Evolutionary conservation across 2,797 vertebrate species (phyloP).

Genomic region (Pseudomugil gertrudae): DNA sequence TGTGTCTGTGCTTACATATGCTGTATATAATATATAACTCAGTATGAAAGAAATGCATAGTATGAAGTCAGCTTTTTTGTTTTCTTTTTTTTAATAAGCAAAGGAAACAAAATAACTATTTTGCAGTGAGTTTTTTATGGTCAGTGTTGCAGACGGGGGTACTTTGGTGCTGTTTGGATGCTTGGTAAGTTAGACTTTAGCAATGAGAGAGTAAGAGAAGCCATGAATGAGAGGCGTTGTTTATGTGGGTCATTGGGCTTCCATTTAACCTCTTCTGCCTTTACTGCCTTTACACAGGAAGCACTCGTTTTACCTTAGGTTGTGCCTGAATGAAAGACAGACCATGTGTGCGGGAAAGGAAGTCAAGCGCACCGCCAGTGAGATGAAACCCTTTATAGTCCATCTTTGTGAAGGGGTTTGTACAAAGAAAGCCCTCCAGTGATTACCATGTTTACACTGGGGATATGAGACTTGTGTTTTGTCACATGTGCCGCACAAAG

Average conservation of each 20-base stretch:
- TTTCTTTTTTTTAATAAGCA: conserved; percentile 10
- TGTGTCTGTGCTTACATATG: neutral
- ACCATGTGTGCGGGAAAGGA: conserved; percentile 52
- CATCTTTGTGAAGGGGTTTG: conserved; percentile 22
- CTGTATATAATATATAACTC: conserved; percentile 7
- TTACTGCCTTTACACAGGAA: conserved; percentile 55
- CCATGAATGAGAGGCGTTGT: conserved; percentile 77
- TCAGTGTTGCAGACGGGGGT: conserved; percentile 18
- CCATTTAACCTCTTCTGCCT: conserved; percentile 64
- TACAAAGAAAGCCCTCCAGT: conserved; percentile 34
- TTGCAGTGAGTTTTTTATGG: conserved; percentile 14
- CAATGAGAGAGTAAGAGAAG: conserved; percentile 80
- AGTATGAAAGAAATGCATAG: conserved; percentile 6
- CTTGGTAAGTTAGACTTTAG: conserved; percentile 77
- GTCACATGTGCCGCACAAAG: conserved; percentile 44
- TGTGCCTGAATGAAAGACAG: conserved; percentile 52
- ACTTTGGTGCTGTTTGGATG: conserved; percentile 60
- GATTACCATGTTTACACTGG: conserved; percentile 56
- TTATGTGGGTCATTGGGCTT: conserved; percentile 77
- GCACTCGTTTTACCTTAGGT: conserved; percentile 49
- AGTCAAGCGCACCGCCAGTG: conserved; percentile 44
- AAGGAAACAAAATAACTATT: conserved; percentile 34
- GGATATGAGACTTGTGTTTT: conserved; percentile 36
- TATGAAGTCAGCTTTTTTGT: conserved; percentile 16
- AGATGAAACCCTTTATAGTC: conserved; percentile 59